phyloP scores from a whole-genome alignment of 2,113 vertebrate species.

The Tragelaphus imberbis region DNA sequence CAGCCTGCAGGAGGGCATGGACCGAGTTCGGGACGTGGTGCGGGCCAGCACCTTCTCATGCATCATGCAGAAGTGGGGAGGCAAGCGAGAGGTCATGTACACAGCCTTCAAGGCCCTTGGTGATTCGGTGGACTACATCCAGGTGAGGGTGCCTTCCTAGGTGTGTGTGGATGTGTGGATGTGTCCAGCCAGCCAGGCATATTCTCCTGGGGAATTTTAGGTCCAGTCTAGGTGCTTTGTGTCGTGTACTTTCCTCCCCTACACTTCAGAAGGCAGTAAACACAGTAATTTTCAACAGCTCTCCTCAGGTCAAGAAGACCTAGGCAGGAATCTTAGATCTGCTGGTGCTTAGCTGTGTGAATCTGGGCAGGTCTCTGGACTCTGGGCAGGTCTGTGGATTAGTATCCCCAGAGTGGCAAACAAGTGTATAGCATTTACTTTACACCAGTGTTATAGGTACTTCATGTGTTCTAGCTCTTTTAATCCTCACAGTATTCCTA shows the following conservation, averaged over 20 bases:
- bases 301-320: not conserved
- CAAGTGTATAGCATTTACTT: not conserved
- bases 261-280: not conserved
- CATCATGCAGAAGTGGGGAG: constrained; percentile 98
- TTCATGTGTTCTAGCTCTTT: not conserved
- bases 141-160: constrained; percentile 81
- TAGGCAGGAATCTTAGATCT: not conserved
- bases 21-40: constrained; percentile 82
- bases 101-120: constrained; percentile 96
- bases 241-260: not conserved
- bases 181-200: not conserved
- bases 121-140: constrained; percentile 94
- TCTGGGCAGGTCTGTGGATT: not conserved
- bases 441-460: not conserved
- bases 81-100: constrained; percentile 99
- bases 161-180: not conserved
- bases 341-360: not conserved
- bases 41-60: constrained; percentile 88
- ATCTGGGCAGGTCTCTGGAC: not conserved
- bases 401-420: not conserved
- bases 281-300: not conserved
- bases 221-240: not conserved
- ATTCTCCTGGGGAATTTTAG: not conserved
- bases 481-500: not conserved
- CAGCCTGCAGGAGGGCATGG: constrained; percentile 77